Conservation (phyloP, 2,113 vertebrate genomes). For the Callocephalon fimbriatum region DNA sequence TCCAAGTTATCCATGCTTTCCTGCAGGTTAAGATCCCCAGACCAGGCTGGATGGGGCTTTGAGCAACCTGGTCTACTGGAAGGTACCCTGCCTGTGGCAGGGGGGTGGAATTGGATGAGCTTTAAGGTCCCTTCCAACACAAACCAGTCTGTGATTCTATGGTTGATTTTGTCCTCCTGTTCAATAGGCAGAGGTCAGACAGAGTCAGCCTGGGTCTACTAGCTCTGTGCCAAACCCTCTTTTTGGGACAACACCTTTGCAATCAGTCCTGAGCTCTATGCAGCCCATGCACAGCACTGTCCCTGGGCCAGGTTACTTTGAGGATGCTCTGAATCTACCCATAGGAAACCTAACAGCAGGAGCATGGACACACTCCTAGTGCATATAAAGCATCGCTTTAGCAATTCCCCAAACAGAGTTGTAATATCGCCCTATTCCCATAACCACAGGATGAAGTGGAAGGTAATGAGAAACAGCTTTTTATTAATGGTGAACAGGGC, state of each 20-base stretch:
- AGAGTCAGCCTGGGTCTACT: accelerated
- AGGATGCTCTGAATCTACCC: background rate
- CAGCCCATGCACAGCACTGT: background rate
- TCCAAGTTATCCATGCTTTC: background rate
- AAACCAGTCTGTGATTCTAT: background rate
- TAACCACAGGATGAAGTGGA: background rate
- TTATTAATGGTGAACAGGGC: background rate
- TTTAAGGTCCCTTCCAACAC: background rate
- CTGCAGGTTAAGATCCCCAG: background rate
- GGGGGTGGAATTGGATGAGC: background rate
- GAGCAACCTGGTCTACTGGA: background rate
- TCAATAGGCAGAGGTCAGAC: background rate
- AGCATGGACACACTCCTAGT: accelerated
- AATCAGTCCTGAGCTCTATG: background rate
- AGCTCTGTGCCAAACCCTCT: background rate
- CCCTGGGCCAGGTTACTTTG: accelerated
- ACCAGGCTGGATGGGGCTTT: background rate
- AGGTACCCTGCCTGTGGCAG: background rate
- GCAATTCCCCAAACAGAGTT: background rate
- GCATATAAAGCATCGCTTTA: accelerated
- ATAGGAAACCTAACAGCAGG: background rate
- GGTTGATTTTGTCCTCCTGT: background rate
- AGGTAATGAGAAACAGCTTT: background rate
- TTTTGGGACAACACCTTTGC: accelerated
- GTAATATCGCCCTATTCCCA: background rate